These are phyloP conservation scores for Melieria omissa DNA, from an alignment of 2,888 invertebrate species.

Conservation along the genomic window DNA sequence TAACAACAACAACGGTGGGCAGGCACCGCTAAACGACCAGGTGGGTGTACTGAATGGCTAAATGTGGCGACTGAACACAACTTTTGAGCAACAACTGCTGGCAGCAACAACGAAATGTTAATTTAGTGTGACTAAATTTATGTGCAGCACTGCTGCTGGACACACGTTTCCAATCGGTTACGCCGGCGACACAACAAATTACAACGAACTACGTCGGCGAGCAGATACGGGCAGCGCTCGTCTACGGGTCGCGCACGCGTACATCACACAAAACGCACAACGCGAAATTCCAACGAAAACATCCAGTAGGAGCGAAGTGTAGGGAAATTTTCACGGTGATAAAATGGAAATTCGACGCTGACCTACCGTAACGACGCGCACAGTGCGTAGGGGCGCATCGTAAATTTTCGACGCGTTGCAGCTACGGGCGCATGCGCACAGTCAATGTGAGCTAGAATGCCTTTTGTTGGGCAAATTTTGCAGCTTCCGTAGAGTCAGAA, in stretches of 20 bases:
- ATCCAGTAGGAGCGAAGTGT: conserved; percentile 5
- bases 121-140: conserved; percentile 25
- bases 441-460: too few relatives aligned
- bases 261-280: conserved; percentile 17
- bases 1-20: too few relatives aligned
- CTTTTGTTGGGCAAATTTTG: too few relatives aligned
- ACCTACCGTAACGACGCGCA: too few relatives aligned
- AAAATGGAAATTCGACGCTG: conserved; percentile 16
- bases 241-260: conserved; percentile 18
- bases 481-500: too few relatives aligned
- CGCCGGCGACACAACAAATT: conserved; percentile 21
- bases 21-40: conserved; percentile 8
- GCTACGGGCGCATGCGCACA: too few relatives aligned
- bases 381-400: too few relatives aligned
- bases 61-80: conserved; percentile 21
- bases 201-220: conserved; percentile 20
- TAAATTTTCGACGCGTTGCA: too few relatives aligned
- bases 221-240: too few relatives aligned
- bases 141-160: background rate
- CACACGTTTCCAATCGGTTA: conserved; percentile 34
- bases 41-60: conserved; percentile 28
- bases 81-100: too few relatives aligned
- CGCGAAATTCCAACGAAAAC: background rate
- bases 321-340: conserved; percentile 26
- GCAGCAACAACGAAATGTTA: conserved; percentile 15